Base-by-base conservation (phyloP, 2,888 invertebrate genomes). In the Punctoribates punctum region DNA sequence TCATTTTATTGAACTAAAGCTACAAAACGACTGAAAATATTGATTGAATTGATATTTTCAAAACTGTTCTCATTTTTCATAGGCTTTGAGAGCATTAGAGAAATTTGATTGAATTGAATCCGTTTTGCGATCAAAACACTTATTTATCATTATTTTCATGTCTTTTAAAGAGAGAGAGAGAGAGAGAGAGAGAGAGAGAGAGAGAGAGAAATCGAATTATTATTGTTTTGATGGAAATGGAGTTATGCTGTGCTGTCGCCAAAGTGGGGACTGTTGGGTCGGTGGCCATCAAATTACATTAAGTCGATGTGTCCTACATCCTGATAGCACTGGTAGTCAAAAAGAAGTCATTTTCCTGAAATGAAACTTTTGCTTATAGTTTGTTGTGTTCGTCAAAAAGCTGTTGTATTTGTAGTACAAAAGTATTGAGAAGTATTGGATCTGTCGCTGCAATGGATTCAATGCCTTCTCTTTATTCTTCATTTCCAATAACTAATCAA, bases 401-500 rank as follows among this genome's bases (percentile, higher is more conserved):
- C n/a, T 48, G 72, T 42, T n/a, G 42, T 42, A 42, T 42, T 42
- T 42, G 42, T 3, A 34, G 38, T 9, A 51, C 46, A 48, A 46
- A 48, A 29, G 48, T 54, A 38, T 57, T 29, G 27, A 60, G 29
- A 57, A 60, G 54, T 54, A 73, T 15, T 57, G 27, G 73, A 54
- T 20, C 57, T 54, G 73, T 54, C 54, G 48, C 34, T 57, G 23
- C 60, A 57, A 73, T 11, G n/a, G 11, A 38, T 73, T 73, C 17
- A 46, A 46, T 48, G 25, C 65, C 13, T 15, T 65, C 34, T 34
- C 65, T 67, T 17, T 67, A 20, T 23, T 67, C 38, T 38, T 34
- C 34, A 38, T 67, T 72, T 48, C 72, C 72, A 48, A 72, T 72
- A 72, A 72, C 72, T 72, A 72, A 72, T 72, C 72, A 72, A 72